Percentiles rank a stretch among this genome's conserved stretches.
Conservation (phyloP, 2,797 vertebrate genomes). For the Caiman crocodilus region DNA sequence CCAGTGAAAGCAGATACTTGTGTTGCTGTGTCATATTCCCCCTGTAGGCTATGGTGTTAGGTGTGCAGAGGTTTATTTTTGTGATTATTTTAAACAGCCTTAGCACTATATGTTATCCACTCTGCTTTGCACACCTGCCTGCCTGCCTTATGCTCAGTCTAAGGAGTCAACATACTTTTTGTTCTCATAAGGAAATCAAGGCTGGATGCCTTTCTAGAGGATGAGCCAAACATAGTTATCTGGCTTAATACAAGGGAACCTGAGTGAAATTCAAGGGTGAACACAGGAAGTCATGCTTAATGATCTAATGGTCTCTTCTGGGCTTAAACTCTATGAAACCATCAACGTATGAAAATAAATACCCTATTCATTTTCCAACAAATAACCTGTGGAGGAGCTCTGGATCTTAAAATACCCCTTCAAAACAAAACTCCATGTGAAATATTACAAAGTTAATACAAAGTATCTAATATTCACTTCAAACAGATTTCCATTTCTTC, state of each 20-base stretch:
- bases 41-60: conserved; percentile 48
- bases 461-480: conserved; percentile 8
- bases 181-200: conserved; percentile 17
- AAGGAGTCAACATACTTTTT: not conserved
- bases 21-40: conserved; percentile 37
- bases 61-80: conserved; percentile 26
- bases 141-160: conserved; percentile 14
- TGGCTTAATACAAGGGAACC: not conserved
- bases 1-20: conserved; percentile 62
- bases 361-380: conserved; percentile 37
- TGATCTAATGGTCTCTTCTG: conserved; percentile 9
- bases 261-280: conserved; percentile 40
- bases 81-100: conserved; percentile 31
- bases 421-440: conserved; percentile 28
- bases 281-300: not conserved
- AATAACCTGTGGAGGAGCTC: not conserved
- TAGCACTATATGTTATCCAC: conserved; percentile 24
- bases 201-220: not conserved
- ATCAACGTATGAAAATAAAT: not conserved
- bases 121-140: conserved; percentile 46
- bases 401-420: not conserved
- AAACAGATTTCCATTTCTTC: not conserved
- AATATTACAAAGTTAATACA: conserved; percentile 7
- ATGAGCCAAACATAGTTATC: not conserved
- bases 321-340: conserved; percentile 43